Conservation (phyloP, 2,888 invertebrate genomes). For the Protonemura montana region DNA sequence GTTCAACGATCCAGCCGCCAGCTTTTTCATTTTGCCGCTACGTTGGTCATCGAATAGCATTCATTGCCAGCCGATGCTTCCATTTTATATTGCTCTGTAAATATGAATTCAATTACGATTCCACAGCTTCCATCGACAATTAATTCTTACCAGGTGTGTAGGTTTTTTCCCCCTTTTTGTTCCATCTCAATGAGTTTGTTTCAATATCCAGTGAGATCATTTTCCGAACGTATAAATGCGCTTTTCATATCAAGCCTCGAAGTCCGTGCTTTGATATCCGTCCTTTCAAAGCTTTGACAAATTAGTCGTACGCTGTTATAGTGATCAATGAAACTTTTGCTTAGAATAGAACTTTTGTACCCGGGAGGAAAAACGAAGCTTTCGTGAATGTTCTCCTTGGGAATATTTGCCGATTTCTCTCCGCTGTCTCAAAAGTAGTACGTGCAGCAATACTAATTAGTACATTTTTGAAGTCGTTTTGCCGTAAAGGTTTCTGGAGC, state of each 20-base stretch:
- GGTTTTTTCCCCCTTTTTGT: not conserved
- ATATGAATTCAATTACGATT: not conserved
- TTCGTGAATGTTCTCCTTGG: not conserved
- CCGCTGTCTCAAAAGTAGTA: not conserved
- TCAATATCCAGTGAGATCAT: not conserved
- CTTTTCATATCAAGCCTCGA: conserved; percentile 14
- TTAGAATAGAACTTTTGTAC: not conserved
- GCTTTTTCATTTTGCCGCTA: not conserved
- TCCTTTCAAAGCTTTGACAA: conserved; percentile 10
- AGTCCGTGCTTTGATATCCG: conserved; percentile 38
- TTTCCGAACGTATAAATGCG: not conserved
- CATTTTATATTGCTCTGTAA: not conserved
- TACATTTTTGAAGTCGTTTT: not conserved
- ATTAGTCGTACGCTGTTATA: not conserved
- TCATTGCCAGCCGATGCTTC: not conserved
- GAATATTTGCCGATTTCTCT: not conserved
- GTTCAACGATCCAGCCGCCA: too few species aligned
- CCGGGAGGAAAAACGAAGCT: not conserved
- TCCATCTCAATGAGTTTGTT: not conserved
- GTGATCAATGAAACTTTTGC: not conserved
- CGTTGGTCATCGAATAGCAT: not conserved
- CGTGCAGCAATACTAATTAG: not conserved
- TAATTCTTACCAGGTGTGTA: not conserved
- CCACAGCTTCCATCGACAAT: not conserved
- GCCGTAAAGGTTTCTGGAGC: not conserved